These are phyloP conservation scores for Cosmorhoe ocellata DNA, from an alignment of 2,888 invertebrate genomes.

Conservation along the genomic window DNA sequence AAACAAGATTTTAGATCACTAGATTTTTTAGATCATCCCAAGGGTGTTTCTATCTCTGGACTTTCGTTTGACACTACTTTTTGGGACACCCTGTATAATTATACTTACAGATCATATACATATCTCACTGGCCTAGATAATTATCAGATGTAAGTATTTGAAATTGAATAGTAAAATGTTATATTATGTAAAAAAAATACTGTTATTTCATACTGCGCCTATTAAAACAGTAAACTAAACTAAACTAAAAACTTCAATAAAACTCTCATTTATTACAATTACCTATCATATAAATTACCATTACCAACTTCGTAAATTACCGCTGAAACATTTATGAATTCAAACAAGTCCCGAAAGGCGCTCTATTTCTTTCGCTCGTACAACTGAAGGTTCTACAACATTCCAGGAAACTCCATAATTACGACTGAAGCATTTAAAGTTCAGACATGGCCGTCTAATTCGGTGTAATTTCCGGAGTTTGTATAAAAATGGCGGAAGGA, in stretches of 20 bases:
- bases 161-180: no score
- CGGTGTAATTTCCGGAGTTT: slow-evolving; percentile 16
- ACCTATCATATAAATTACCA: background rate
- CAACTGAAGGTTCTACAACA: slow-evolving; percentile 9
- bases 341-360: background rate
- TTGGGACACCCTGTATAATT: no score
- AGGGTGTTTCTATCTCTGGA: no score
- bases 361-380: slow-evolving; percentile 1
- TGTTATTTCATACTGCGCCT: no score
- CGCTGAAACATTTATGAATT: slow-evolving; percentile 3
- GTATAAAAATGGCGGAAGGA: slow-evolving; percentile 32
- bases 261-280: slow-evolving; percentile 5
- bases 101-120: no score
- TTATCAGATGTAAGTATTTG: no score
- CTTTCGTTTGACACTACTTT: no score
- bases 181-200: no score
- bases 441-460: slow-evolving; percentile 22
- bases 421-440: slow-evolving; percentile 21
- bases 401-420: slow-evolving; percentile 21
- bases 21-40: no score
- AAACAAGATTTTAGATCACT: no score
- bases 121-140: no score
- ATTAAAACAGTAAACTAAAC: background rate
- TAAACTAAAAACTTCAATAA: background rate
- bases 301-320: slow-evolving; percentile 5